Percentiles rank a stretch among this genome's conserved stretches.
Evolutionary conservation across 2,113 vertebrate species (phyloP).

Genomic region (Pygoscelis adeliae): DNA sequence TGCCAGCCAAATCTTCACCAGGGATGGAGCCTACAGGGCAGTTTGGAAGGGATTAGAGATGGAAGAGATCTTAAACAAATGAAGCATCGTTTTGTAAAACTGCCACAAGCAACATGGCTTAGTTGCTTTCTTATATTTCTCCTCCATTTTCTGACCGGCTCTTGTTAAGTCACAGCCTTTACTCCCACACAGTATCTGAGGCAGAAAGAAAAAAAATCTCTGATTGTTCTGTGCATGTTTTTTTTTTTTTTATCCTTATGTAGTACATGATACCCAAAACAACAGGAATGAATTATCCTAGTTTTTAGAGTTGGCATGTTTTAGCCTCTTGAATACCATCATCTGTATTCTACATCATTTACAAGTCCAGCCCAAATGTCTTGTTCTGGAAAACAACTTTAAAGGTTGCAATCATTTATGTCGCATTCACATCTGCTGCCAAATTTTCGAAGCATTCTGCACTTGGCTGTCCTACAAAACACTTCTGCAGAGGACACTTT

Average conservation of each 20-base stretch:
- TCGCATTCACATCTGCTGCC: background rate
- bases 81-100: background rate
- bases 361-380: background rate
- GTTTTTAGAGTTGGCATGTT: background rate
- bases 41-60: background rate
- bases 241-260: background rate
- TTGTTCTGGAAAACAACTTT: slow-evolving; percentile 9
- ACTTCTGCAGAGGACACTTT: background rate
- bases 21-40: background rate
- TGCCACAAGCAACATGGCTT: background rate
- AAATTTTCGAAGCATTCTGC: background rate
- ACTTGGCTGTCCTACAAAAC: background rate
- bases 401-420: slow-evolving; percentile 14
- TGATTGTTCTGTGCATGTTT: background rate
- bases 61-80: background rate
- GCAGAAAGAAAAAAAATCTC: background rate
- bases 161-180: background rate
- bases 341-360: background rate
- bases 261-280: background rate
- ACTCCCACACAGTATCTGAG: background rate
- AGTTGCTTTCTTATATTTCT: background rate
- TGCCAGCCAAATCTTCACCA: background rate
- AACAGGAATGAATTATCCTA: slow-evolving; percentile 17
- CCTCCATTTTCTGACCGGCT: background rate
- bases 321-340: background rate